These are phyloP conservation scores for Pseudomyrmex sp. DNA, from an alignment of 1,140 invertebrate genomes.

Conservation along the genomic window DNA sequence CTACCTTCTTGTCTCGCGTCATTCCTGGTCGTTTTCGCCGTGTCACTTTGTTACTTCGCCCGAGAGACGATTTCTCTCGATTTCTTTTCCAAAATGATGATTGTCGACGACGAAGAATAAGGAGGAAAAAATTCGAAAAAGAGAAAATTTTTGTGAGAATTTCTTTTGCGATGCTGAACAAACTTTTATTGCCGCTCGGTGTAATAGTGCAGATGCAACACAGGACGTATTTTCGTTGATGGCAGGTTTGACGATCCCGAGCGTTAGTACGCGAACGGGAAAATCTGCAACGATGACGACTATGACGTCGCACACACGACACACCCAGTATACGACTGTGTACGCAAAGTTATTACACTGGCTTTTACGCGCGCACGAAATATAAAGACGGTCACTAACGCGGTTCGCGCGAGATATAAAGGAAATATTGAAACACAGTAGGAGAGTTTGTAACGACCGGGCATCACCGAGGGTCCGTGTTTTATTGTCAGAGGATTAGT, in stretches of 20 bases:
- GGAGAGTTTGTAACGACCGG: conserved; percentile 63
- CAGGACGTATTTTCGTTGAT: conserved; percentile 32
- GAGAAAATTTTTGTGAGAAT: conserved; percentile 27
- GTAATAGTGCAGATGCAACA: neutral
- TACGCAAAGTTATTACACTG: conserved; percentile 55
- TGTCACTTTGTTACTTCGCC: conserved; percentile 64
- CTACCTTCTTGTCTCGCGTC: conserved; percentile 59
- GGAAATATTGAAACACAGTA: conserved; percentile 72
- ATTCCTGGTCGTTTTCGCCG: conserved; percentile 52
- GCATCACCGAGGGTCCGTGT: neutral
- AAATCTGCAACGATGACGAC: neutral
- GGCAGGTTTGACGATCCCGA: conserved; percentile 53
- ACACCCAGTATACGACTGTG: neutral
- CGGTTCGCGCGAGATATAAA: conserved; percentile 41
- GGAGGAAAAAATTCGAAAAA: too few species aligned
- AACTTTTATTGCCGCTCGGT: conserved; percentile 42
- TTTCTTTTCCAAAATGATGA: conserved; percentile 40
- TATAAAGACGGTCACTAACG: conserved; percentile 66
- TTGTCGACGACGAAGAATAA: neutral
- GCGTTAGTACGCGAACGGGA: neutral
- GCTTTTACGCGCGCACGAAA: conserved; percentile 62
- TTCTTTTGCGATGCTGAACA: neutral
- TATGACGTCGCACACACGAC: neutral
- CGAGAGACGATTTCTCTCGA: neutral
- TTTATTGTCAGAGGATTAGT: conserved; percentile 57